A percentile compares a stretch with the other conserved stretches of the same genome.
Conservation (phyloP, 2,888 invertebrate species). For the Andrena marginata region DNA sequence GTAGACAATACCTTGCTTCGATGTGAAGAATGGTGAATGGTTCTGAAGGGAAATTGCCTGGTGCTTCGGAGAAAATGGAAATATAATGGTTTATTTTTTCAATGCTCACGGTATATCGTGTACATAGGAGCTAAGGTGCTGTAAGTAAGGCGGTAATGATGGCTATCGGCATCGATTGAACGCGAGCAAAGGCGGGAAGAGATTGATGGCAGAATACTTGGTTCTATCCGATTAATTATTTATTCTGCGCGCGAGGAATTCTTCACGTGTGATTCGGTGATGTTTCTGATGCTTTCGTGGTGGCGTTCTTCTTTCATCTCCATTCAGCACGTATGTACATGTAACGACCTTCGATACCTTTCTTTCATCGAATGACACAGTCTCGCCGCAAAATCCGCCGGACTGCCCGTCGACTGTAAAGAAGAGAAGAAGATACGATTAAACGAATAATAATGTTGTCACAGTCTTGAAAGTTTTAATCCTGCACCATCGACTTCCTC, state of each 20-base stretch:
- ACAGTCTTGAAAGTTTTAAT: not conserved
- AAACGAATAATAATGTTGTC: not conserved
- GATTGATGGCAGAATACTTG: not conserved
- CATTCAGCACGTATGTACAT: not conserved
- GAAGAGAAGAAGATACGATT: not conserved
- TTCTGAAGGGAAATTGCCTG: slow-evolving; percentile 34
- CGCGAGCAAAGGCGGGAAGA: not conserved
- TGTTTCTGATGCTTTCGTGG: not conserved
- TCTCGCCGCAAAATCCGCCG: not conserved
- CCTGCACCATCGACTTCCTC: not conserved
- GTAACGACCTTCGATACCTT: not conserved
- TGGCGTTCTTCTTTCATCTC: not conserved
- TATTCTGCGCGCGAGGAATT: slow-evolving; percentile 23
- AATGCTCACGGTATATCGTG: slow-evolving; percentile 45
- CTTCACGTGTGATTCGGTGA: not conserved
- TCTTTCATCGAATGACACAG: not conserved
- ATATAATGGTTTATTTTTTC: slow-evolving; percentile 55
- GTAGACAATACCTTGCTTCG: slow-evolving; percentile 40
- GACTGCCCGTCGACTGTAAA: not conserved
- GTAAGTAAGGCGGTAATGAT: slow-evolving; percentile 18
- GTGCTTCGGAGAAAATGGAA: slow-evolving; percentile 35
- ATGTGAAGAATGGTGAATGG: not conserved
- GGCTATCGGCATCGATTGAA: slow-evolving; percentile 7
- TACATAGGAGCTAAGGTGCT: slow-evolving; percentile 33
- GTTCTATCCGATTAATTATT: slow-evolving; percentile 25